Percentiles rank a stretch among this genome's conserved stretches.
These are phyloP conservation scores for Chrysolina americana DNA, from an alignment of 2,888 invertebrate genomes.

Conservation along the genomic window DNA sequence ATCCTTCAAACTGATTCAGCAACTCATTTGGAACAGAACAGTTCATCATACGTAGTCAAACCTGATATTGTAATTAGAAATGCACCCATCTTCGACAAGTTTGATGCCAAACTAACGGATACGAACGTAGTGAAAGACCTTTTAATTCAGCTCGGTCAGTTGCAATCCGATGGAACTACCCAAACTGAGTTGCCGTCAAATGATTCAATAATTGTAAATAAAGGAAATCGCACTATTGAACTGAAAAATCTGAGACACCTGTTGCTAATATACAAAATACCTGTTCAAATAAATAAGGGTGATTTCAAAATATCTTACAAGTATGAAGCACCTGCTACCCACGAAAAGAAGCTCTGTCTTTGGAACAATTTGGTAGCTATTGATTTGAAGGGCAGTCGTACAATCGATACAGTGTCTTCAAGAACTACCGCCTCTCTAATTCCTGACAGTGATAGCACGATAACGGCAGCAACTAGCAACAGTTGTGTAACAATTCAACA, in stretches of 20 bases:
- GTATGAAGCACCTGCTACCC: neutral
- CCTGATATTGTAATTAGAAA: constrained; percentile 50
- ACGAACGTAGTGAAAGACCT: constrained; percentile 46
- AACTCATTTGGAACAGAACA: neutral
- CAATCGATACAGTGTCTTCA: neutral
- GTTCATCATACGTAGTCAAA: constrained; percentile 39
- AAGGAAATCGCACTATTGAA: neutral
- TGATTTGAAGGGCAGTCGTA: constrained; percentile 16
- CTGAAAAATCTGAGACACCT: constrained; percentile 31
- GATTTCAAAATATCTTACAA: constrained; percentile 30
- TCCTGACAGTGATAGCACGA: neutral
- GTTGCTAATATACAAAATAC: constrained; percentile 30
- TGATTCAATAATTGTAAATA: constrained; percentile 24
- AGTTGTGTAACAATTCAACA: neutral
- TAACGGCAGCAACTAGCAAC: neutral
- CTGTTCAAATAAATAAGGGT: constrained; percentile 24
- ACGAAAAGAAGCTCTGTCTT: constrained; percentile 27
- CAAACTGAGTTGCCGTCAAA: constrained; percentile 28
- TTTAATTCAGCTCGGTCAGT: constrained; percentile 15
- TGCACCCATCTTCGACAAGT: constrained; percentile 37
- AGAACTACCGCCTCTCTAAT: neutral
- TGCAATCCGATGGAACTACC: neutral
- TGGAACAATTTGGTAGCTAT: constrained; percentile 35
- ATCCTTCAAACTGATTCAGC: neutral
- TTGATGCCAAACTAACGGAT: constrained; percentile 44